Base-by-base conservation (phyloP, 2,797 vertebrate species). In the Lepilemur septentrionalis region DNA sequence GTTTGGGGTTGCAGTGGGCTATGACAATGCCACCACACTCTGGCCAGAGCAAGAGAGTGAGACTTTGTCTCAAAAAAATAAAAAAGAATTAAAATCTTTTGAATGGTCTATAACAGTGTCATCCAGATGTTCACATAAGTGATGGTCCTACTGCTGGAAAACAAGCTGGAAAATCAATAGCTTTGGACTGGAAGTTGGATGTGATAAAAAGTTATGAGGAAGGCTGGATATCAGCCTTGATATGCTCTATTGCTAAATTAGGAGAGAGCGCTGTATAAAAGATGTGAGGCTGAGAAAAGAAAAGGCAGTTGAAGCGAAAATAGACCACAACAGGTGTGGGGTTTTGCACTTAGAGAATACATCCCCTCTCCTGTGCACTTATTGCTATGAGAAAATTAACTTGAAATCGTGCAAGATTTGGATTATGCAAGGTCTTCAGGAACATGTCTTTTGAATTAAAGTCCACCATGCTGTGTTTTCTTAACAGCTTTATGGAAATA, bases 401-500 rank as follows among this genome's bases (percentile, higher is more conserved):
- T 75, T 91, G 57, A 82, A 92, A 75, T 86, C 86, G 22, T 70
- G n/a, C 57, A 92, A 88, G 43, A 80, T 52, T 57, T 86, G 11
- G 86, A 87, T 87, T 52, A 89, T 43, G 23, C 57, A 90, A 92
- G 25, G 15, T 52, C 32, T 94, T 89, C 25, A 20, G 50, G 61
- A 95, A 61, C 13, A 48, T 76, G 38, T 83, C 52, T 90, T 43
- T 94, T 88, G 52, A 89, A 80, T 95, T 59, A 96, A 91, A 92
- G n/a, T 17, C 35, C 30, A 79, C 18, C 46, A 35, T 28, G n/a
- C 6, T 35, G 0, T 67, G 85, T 82, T 92, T 93, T 57, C 61
- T 82, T 83, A 83, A 91, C 12, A 80, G 50, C 28, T 63, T 89
- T 63, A 88, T 61, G 88, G 23, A 84, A 95, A 48, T 46, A 46